These are phyloP conservation scores for Eupithecia vulgata DNA, from an alignment of 2,888 invertebrate species.

Conservation along the genomic window DNA sequence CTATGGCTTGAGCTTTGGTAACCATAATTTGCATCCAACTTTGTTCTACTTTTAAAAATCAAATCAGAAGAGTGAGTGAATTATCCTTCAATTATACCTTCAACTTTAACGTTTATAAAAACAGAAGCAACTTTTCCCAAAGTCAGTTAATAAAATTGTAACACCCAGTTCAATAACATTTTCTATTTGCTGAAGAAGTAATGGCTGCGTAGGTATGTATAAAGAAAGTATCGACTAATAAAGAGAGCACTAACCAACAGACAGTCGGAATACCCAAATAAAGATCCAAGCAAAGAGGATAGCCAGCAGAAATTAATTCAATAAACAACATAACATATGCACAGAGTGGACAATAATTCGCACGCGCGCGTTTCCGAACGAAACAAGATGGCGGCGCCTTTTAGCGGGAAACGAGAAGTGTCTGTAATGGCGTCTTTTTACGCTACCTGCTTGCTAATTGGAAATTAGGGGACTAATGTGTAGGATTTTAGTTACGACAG, in stretches of 20 bases:
- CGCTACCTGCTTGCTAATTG: conserved; percentile 83
- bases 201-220: conserved; percentile 15
- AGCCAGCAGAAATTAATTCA: conserved; percentile 79
- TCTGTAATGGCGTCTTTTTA: conserved; percentile 81
- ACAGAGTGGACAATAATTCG: conserved; percentile 78
- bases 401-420: conserved; percentile 75
- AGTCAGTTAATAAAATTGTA: background rate
- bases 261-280: conserved; percentile 47
- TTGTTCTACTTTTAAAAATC: background rate
- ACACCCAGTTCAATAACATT: background rate
- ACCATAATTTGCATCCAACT: background rate
- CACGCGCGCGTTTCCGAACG: conserved; percentile 77
- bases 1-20: conserved; percentile 13
- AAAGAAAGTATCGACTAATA: conserved; percentile 30
- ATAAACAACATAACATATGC: conserved; percentile 83
- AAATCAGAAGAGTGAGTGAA: background rate
- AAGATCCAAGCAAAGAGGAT: conserved; percentile 57
- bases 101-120: background rate
- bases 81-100: background rate
- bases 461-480: conserved; percentile 81
- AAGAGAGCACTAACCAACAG: conserved; percentile 44
- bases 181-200: background rate
- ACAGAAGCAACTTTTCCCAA: background rate
- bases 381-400: conserved; percentile 61
- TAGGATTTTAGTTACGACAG: conserved; percentile 73